Base-by-base conservation (phyloP, 2,888 invertebrate genomes). In the Cheilosia soror region DNA sequence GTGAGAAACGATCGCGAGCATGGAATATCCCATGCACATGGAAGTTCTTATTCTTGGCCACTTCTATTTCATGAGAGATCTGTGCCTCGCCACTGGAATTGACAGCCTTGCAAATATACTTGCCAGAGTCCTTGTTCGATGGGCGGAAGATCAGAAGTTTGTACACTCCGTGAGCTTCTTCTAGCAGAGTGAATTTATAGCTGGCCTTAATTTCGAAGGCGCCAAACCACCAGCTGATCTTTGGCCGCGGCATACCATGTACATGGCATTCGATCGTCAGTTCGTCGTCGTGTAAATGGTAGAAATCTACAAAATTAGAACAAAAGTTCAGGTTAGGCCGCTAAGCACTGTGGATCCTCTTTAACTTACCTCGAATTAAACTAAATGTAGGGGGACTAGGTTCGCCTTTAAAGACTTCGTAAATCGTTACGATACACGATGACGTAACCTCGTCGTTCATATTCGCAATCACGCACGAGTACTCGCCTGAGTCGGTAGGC, bases 301-400 rank as follows among this genome's bases (percentile, higher is more conserved):
- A 92, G 80, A 91, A 92, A 87, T 92, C 92, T 92, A 88, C 13
- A 88, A 89, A 60, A 51, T 20, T 40, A 2, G 11, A 37, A 37
- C 29, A 29, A 29, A 4, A 29, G 29, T 4, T 37, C 4, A 37
- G 11, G 11, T 37, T 37, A 37, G 37, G 37, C 40, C 11, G 7
- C 33, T 4, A 51, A 5, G 27, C 5, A 20, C 15, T 47, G 6
- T 2, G 47, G 47, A 13, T 2, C 31, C n/a, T 29, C 25, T 47
- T n/a, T 20, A 47, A 76, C 88, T 94, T 95, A 93, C 92, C 90
- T 90, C 93, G 94, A n/a, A 93, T 93, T 89, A 95, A 93, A 11
- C 95, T 96, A 90, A 97, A 96, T 15, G 95, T 95, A 25, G 96
- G 96, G 20, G 96, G 95, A 83, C 95, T 93, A 0, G 96, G 95